These are phyloP conservation scores for Rhegmatorhina hoffmannsi DNA, from an alignment of 2,113 vertebrate species.

Conservation along the genomic window DNA sequence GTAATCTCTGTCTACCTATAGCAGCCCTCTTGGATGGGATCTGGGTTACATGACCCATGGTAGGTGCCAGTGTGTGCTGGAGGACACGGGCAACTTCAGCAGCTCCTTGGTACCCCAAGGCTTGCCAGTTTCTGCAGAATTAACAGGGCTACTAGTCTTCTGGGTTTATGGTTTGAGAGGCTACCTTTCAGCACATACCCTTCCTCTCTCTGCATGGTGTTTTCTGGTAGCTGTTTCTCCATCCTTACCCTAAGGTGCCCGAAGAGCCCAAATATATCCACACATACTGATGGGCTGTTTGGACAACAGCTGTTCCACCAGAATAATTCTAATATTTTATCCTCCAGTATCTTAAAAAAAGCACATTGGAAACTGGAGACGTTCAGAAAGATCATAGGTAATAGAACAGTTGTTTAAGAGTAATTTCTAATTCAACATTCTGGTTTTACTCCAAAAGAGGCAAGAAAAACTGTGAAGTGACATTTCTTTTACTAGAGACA, in stretches of 20 bases:
- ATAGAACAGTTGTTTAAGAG: not conserved
- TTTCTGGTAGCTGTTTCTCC: not conserved
- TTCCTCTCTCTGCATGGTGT: fast-evolving
- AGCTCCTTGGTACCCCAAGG: not conserved
- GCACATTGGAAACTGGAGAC: not conserved
- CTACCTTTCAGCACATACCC: not conserved
- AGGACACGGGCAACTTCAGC: not conserved
- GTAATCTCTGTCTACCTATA: not conserved
- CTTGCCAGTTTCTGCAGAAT: not conserved
- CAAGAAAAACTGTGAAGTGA: not conserved
- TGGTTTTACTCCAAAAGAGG: not conserved
- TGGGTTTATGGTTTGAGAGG: not conserved
- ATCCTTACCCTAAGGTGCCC: not conserved
- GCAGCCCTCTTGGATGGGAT: not conserved
- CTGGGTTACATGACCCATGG: fast-evolving
- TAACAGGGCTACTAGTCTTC: not conserved
- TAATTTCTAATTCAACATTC: not conserved
- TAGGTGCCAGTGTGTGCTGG: not conserved
- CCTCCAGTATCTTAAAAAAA: not conserved
- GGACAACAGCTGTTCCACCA: not conserved
- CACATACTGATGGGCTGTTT: not conserved
- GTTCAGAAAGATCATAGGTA: not conserved
- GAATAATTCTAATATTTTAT: not conserved
- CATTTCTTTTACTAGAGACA: not conserved
- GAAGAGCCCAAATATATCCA: not conserved